Percentiles rank a stretch among this genome's conserved stretches.
phyloP scores from a whole-genome alignment of 2,888 invertebrate species.

The Hybos culiciformis region DNA sequence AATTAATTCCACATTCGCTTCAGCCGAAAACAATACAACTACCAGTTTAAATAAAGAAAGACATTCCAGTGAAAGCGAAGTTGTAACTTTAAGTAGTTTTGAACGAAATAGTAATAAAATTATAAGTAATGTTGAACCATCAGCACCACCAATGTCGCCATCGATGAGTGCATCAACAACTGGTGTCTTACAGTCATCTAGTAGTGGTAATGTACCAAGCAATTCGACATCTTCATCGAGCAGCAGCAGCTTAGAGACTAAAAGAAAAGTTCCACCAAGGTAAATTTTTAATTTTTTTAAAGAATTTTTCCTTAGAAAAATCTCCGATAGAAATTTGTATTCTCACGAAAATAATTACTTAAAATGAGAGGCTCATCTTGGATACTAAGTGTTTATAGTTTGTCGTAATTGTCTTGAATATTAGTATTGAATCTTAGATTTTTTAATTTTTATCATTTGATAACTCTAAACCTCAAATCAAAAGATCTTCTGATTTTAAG shows the following conservation, averaged over 20 bases:
- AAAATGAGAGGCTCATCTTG: too few species aligned
- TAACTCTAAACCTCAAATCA: too few species aligned
- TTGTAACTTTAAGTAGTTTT: slow-evolving; percentile 15
- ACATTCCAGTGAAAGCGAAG: slow-evolving; percentile 15
- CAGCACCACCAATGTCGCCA: slow-evolving; percentile 33
- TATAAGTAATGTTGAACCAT: slow-evolving; percentile 18
- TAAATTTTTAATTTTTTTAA: too few species aligned
- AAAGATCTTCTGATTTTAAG: too few species aligned
- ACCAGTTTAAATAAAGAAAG: slow-evolving; percentile 13
- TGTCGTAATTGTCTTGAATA: too few species aligned
- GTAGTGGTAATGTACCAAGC: slow-evolving; percentile 20
- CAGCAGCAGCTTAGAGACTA: slow-evolving; percentile 32
- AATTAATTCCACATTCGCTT: slow-evolving; percentile 14
- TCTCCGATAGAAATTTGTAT: neutral
- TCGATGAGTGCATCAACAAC: slow-evolving; percentile 19
- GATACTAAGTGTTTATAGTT: neutral
- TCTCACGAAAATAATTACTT: neutral
- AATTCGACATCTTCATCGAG: neutral
- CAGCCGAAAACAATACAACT: slow-evolving; percentile 13
- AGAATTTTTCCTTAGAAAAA: too few species aligned
- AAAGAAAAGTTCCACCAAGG: slow-evolving; percentile 53
- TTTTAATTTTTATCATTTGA: too few species aligned
- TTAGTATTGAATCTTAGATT: too few species aligned
- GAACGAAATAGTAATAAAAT: slow-evolving; percentile 22
- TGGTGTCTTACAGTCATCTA: slow-evolving; percentile 27